Conservation (phyloP, 2,797 vertebrate genomes). For the Macrochelys suwanniensis region DNA sequence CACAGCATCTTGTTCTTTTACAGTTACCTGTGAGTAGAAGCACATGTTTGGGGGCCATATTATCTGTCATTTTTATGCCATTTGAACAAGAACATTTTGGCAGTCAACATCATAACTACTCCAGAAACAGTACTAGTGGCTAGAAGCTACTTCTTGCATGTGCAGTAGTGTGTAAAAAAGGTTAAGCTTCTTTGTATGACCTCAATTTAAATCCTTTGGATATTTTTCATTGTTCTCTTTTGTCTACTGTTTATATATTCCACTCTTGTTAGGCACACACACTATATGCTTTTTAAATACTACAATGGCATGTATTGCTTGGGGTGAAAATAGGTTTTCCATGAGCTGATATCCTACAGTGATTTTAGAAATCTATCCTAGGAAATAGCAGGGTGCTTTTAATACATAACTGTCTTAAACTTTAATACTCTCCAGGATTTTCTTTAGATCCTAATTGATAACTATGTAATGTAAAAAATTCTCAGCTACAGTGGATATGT, state of each 20-base stretch:
- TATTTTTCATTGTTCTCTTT: not conserved
- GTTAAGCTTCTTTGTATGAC: not conserved
- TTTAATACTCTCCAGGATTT: not conserved
- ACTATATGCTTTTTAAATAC: not conserved
- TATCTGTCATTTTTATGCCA: not conserved
- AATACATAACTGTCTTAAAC: not conserved
- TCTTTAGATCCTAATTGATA: not conserved
- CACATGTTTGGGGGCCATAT: not conserved
- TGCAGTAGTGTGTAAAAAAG: not conserved
- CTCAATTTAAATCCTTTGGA: not conserved
- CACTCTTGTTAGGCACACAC: not conserved
- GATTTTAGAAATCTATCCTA: not conserved
- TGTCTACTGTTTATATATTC: not conserved
- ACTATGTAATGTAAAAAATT: not conserved
- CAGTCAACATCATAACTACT: not conserved
- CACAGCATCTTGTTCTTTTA: not conserved
- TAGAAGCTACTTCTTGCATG: not conserved
- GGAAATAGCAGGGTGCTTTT: not conserved
- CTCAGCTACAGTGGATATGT: not conserved
- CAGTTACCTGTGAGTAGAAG: not conserved
- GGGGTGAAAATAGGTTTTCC: not conserved
- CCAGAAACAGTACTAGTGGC: not conserved
- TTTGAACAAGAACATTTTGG: not conserved
- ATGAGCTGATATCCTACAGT: not conserved
- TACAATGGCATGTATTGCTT: not conserved